phyloP scores from a whole-genome alignment of 2,797 vertebrate species.

The Phoebastria nigripes region DNA sequence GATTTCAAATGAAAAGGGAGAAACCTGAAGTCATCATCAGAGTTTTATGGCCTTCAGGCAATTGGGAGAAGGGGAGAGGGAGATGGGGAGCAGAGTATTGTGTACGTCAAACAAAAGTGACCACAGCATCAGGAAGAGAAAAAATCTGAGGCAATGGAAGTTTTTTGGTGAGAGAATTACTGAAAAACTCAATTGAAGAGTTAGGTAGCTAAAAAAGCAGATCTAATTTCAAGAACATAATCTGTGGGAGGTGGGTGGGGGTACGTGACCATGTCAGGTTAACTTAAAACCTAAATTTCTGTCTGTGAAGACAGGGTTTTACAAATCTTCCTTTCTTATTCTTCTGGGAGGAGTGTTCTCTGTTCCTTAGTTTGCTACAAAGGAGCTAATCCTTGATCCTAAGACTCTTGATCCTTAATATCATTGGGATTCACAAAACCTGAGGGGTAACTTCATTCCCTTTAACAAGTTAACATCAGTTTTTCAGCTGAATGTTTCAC shows the following conservation, averaged over 20 bases:
- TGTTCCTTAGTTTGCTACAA: background rate
- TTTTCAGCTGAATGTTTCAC: background rate
- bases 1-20: background rate
- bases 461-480: background rate
- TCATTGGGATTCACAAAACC: background rate
- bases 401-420: background rate
- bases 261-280: accelerated
- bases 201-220: background rate
- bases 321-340: background rate
- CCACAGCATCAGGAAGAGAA: background rate
- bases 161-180: background rate
- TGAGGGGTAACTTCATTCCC: background rate
- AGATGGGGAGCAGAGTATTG: background rate
- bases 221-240: background rate
- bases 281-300: background rate
- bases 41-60: background rate
- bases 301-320: background rate
- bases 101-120: background rate
- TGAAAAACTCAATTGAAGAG: background rate
- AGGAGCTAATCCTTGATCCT: background rate
- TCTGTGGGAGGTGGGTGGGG: background rate
- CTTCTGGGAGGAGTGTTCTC: background rate
- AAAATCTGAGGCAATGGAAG: background rate
- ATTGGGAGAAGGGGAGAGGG: background rate
- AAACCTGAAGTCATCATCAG: background rate